A percentile compares a stretch with the other conserved stretches of the same genome.
phyloP scores from a whole-genome alignment of 1,140 invertebrate species.

The Dufourea novaeangliae region DNA sequence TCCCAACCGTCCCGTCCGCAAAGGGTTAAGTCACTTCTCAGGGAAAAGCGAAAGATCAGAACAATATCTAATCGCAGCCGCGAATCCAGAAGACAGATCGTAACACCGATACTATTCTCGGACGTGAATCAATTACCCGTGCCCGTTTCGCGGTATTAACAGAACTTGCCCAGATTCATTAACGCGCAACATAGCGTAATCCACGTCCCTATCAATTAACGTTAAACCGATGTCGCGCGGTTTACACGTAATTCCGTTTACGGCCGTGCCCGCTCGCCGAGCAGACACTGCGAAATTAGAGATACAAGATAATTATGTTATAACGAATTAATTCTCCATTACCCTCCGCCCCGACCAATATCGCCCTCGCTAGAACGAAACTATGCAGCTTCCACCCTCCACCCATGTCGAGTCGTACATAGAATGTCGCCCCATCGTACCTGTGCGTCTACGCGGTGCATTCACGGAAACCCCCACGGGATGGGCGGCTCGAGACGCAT shows the following conservation, averaged over 20 bases:
- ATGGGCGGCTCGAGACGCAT: slow-evolving; percentile 40
- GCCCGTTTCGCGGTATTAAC: not conserved
- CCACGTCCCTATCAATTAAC: slow-evolving; percentile 27
- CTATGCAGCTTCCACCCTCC: too few relatives aligned
- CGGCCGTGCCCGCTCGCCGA: not conserved
- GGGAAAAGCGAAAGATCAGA: too few relatives aligned
- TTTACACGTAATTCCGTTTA: slow-evolving; percentile 9
- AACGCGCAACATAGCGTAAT: slow-evolving; percentile 15
- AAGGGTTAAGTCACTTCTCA: too few relatives aligned
- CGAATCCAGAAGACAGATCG: too few relatives aligned
- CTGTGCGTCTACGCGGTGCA: not conserved
- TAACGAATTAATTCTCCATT: slow-evolving; percentile 11
- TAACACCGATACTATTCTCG: not conserved
- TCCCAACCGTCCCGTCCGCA: too few relatives aligned
- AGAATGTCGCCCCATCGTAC: too few relatives aligned
- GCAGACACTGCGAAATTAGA: not conserved
- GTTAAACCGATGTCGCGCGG: slow-evolving; percentile 11
- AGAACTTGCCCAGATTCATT: slow-evolving; percentile 26
- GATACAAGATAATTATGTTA: slow-evolving; percentile 12
- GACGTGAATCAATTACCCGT: slow-evolving; percentile 19
- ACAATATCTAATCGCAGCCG: too few relatives aligned
- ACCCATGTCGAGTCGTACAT: too few relatives aligned
- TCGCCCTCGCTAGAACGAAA: not conserved
- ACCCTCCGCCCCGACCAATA: not conserved
- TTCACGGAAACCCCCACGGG: slow-evolving; percentile 43